Percentiles rank a stretch among this genome's conserved stretches.
These are phyloP conservation scores for Cryptocheilus praepositus DNA, from an alignment of 2,888 invertebrate species.

Conservation along the genomic window DNA sequence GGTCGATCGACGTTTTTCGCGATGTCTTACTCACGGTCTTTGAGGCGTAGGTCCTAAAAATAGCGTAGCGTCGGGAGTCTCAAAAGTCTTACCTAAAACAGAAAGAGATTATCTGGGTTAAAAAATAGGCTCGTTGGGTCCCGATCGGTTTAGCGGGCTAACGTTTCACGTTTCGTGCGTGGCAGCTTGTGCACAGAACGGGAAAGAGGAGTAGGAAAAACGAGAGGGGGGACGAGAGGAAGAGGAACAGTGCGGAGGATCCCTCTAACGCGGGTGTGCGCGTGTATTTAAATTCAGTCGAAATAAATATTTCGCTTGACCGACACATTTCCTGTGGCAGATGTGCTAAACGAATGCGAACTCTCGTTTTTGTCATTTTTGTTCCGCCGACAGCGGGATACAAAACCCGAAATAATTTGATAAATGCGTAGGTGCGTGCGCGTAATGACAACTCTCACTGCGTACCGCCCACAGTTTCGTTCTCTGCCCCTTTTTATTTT, in stretches of 20 bases:
- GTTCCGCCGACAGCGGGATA: slow-evolving; percentile 28
- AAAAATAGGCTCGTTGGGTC: neutral
- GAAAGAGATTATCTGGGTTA: slow-evolving; percentile 25
- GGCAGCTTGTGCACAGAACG: neutral
- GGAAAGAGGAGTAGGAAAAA: slow-evolving; percentile 1
- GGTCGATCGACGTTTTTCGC: slow-evolving; percentile 15
- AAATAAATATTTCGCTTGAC: too few species aligned
- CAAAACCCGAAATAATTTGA: slow-evolving; percentile 65
- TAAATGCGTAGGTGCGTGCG: slow-evolving; percentile 52
- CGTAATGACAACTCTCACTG: slow-evolving; percentile 58
- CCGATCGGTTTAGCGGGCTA: too few species aligned
- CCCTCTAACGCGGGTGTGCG: too few species aligned
- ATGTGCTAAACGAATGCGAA: too few species aligned
- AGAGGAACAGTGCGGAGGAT: neutral
- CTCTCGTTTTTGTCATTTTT: slow-evolving; percentile 42
- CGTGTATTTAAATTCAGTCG: too few species aligned
- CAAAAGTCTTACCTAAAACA: slow-evolving; percentile 58
- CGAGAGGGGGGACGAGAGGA: neutral
- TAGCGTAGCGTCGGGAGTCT: neutral
- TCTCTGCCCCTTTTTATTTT: slow-evolving; percentile 43
- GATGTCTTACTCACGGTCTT: slow-evolving; percentile 14
- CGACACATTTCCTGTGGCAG: too few species aligned
- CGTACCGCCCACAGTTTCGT: slow-evolving; percentile 21
- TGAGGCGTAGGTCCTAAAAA: neutral
- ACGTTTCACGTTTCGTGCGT: too few species aligned